Evolutionary conservation across 2,888 invertebrate species (phyloP), one percentile per base, ranked within the genome.

Genomic region (Ecliptopera silaceata): DNA sequence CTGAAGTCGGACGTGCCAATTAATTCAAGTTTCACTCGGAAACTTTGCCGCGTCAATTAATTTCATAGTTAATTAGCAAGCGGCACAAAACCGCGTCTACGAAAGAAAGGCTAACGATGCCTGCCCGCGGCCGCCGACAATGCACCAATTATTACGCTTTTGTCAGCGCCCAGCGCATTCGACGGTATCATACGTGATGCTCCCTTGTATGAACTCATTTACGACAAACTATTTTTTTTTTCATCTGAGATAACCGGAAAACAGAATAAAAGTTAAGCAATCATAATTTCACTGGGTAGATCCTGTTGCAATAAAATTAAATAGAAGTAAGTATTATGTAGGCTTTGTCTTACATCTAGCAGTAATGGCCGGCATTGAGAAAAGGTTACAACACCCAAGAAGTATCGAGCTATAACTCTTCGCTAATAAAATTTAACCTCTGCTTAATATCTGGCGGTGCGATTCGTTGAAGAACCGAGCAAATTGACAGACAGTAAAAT

Each of bases 41-140:
- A 91, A 91, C 87, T 91, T 91, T 88, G 86, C 90, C 83, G 86
- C 91, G 88, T 91, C 91, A 91, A 91, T 91, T 91, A 91, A 91
- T 91, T 91, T 91, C 90, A 90, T 90, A 91, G 89, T 90, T 91
- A 91, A 91, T 91, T 91, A 91, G 89, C 87, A 84, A 82, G 84
- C 74, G 78, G 85, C 86, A 88, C 89, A 86, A 89, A 88, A 87
- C 90, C 84, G 80, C 84, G 80, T 75, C 82, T 79, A 77, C 75
- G 80, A 83, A 88, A 88, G 88, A 88, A 88, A 88, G 85, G 89
- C 86, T 88, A 88, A 88, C 89, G 88, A 86, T 82, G 85, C 80
- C 78, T 80, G 80, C 76, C 77, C 72, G 73, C 75, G 58, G 54
- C 46, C 47, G 48, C 58, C 48, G 79, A 87, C 87, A 88, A 84